phyloP scores from a whole-genome alignment of 2,888 invertebrate genomes.

The Drosophila limbata region DNA sequence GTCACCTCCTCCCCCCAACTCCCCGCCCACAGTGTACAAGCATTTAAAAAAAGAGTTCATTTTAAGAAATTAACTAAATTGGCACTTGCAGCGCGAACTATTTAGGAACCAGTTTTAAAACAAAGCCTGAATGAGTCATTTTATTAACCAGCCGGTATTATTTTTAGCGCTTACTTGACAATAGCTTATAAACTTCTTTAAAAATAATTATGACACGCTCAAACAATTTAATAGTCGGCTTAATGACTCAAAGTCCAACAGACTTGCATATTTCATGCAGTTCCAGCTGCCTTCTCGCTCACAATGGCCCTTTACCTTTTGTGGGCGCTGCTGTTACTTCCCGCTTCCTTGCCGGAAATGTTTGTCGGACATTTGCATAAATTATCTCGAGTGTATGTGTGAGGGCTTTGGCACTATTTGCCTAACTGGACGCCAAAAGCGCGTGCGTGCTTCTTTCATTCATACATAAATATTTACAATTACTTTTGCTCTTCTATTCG shows the following conservation, averaged over 20 bases:
- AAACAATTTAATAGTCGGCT: neutral
- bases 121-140: conserved; percentile 19
- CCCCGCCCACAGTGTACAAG: neutral
- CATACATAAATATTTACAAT: conserved; percentile 53
- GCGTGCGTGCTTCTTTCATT: conserved; percentile 69
- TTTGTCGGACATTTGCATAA: conserved; percentile 45
- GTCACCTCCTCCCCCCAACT: neutral
- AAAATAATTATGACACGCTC: conserved; percentile 1
- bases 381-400: conserved; percentile 19
- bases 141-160: conserved; percentile 11
- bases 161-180: conserved; percentile 17
- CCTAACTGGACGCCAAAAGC: conserved; percentile 46
- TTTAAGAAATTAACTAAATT: conserved; percentile 14
- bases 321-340: conserved; percentile 36
- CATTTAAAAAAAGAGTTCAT: conserved; percentile 9
- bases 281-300: conserved; percentile 2
- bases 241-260: conserved; percentile 8
- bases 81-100: conserved; percentile 16
- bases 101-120: conserved; percentile 18
- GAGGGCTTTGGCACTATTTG: conserved; percentile 23
- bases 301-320: conserved; percentile 28
- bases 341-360: conserved; percentile 65
- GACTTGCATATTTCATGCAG: conserved; percentile 11
- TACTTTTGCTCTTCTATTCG: conserved; percentile 46
- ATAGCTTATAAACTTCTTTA: conserved; percentile 13